phyloP scores from a whole-genome alignment of 2,113 vertebrate genomes.

The Nerophis ophidion region DNA sequence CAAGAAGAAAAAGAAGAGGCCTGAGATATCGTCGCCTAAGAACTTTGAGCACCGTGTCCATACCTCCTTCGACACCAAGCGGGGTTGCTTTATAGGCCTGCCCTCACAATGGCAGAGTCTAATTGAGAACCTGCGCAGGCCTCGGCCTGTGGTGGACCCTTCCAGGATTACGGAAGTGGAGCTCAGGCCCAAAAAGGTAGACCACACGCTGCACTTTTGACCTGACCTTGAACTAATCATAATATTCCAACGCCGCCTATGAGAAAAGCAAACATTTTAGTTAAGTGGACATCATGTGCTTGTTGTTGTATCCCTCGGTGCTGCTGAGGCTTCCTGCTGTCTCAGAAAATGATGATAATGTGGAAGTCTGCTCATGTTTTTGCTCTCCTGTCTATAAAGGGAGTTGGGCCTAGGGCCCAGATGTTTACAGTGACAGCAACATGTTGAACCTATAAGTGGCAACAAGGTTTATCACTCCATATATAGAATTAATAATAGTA shows the following conservation, averaged over 20 bases:
- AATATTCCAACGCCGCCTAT: background rate
- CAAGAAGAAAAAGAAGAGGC: slow-evolving; percentile 99
- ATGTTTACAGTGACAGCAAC: slow-evolving; percentile 60
- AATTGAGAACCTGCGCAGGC: slow-evolving; percentile 87
- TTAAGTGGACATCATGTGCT: background rate
- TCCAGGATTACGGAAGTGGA: slow-evolving; percentile 92
- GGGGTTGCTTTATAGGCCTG: slow-evolving; percentile 89
- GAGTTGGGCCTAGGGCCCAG: slow-evolving; percentile 57
- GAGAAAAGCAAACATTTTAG: background rate
- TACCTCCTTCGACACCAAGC: slow-evolving; percentile 92
- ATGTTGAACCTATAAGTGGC: slow-evolving; percentile 55
- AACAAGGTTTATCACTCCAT: slow-evolving; percentile 65
- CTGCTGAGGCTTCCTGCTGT: slow-evolving; percentile 33
- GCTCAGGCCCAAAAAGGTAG: slow-evolving; percentile 94
- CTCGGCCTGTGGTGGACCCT: slow-evolving; percentile 93
- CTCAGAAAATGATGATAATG: slow-evolving; percentile 43
- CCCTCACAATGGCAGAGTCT: slow-evolving; percentile 97
- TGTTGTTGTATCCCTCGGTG: background rate
- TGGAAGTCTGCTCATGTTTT: slow-evolving; percentile 32
- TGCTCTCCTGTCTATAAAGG: slow-evolving; percentile 57
- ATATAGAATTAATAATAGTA: slow-evolving; percentile 68
- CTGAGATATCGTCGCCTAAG: slow-evolving; percentile 91
- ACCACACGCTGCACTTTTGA: slow-evolving; percentile 10
- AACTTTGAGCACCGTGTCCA: slow-evolving; percentile 98
- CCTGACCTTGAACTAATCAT: slow-evolving; percentile 6